Evolutionary conservation across 2,797 vertebrate species (phyloP).

Genomic region (Argentina silus): DNA sequence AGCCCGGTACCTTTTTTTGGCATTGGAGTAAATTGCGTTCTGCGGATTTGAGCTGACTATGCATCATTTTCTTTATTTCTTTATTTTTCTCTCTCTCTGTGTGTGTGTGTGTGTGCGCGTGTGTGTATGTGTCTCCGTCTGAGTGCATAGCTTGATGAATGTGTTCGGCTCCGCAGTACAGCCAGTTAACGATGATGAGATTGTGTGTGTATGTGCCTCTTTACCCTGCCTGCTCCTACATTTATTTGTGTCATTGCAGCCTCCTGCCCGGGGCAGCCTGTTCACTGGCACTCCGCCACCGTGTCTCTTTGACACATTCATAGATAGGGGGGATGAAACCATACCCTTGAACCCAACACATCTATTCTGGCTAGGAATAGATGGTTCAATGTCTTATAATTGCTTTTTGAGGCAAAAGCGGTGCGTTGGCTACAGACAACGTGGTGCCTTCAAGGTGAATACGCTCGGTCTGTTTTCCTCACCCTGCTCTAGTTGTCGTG

Average conservation of each 20-base stretch:
- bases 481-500: conserved; percentile 13
- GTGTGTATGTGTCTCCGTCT: conserved; percentile 28
- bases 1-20: too few species aligned
- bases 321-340: conserved; percentile 11
- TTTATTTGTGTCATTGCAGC: background rate
- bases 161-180: background rate
- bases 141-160: background rate
- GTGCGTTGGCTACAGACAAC: conserved; percentile 16
- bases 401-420: background rate
- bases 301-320: conserved; percentile 4
- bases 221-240: background rate
- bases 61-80: conserved; percentile 38
- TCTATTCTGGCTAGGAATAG: too few species aligned
- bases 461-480: background rate
- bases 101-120: conserved; percentile 9
- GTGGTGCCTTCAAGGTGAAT: conserved; percentile 49
- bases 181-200: too few species aligned
- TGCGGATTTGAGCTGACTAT: conserved; percentile 44
- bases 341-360: conserved; percentile 18
- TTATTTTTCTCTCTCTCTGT: background rate
- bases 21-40: conserved; percentile 61
- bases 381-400: conserved; percentile 12
- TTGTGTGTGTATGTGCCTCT: background rate
- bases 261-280: background rate
- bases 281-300: background rate